phyloP scores from a whole-genome alignment of 1,140 invertebrate genomes.

The Megalonaias nervosa region DNA sequence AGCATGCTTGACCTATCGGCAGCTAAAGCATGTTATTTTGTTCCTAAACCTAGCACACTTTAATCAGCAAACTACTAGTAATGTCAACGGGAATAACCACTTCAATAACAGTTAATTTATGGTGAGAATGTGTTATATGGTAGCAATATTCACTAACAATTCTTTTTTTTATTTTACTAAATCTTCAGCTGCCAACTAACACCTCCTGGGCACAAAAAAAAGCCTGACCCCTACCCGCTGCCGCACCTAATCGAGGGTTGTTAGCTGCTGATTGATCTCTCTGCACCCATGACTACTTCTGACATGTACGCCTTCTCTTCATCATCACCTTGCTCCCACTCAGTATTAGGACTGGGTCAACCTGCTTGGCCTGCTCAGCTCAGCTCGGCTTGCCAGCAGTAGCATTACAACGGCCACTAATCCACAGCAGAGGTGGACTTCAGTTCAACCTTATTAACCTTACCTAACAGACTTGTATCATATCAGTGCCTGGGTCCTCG shows the following conservation, averaged over 20 bases:
- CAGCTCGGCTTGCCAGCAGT: too few species aligned
- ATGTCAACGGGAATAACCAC: constrained; percentile 34
- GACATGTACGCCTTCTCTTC: too few species aligned
- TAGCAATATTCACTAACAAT: constrained; percentile 34
- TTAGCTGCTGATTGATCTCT: too few species aligned
- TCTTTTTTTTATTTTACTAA: constrained; percentile 36
- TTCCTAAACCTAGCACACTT: constrained; percentile 31
- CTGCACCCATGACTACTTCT: too few species aligned
- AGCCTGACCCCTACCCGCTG: constrained; percentile 19
- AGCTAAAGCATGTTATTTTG: constrained; percentile 25
- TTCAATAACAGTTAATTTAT: not conserved
- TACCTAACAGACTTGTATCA: too few species aligned
- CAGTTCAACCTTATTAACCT: too few species aligned
- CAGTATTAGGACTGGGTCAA: too few species aligned
- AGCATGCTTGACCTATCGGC: not conserved
- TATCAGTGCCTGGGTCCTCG: too few species aligned
- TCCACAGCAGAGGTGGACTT: too few species aligned
- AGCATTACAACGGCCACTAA: too few species aligned
- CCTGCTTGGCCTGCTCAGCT: too few species aligned
- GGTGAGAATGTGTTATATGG: constrained; percentile 17
- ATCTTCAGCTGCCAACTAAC: constrained; percentile 42
- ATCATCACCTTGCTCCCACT: too few species aligned
- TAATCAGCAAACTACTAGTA: constrained; percentile 33
- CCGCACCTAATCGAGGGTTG: constrained; percentile 2
- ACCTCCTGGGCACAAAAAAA: constrained; percentile 31